Evolutionary conservation across 2,113 vertebrate genomes (phyloP), one percentile per base, ranked within the genome.

Genomic region (Alouatta palliata): DNA sequence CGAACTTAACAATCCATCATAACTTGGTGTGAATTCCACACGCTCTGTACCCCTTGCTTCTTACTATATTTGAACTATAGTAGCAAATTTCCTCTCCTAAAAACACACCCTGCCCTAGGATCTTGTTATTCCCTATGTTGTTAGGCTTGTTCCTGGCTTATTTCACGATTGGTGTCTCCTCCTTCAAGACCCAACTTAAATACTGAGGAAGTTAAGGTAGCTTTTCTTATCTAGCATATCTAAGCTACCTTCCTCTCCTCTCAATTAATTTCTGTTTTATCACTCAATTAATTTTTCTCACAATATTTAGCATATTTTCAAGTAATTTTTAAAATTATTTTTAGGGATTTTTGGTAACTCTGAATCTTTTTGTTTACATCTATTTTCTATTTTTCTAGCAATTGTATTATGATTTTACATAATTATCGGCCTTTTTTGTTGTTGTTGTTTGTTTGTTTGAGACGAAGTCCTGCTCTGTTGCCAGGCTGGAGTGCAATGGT

Each of bases 311-410:
- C 19, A 73, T 12, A 83, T 6, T 49, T 91, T 54, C 20, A 79
- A 47, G 54, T 3, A 40, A 16, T 56, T 79, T 73, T 58, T 2
- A 71, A 73, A 64, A 64, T 56, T 80, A 52, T 75, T 56, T 83
- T 40, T 83, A 2, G 9, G 54, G 8, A 68, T 37, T 43, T 12
- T 52, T 19, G 13, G 5, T 17, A 76, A 54, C 25, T 81, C 4
- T 75, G 45, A 35, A 70, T 2, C 27, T 96, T 75, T 86, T 40
- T 81, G 11, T 52, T 75, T 64, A 20, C 1, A 19, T 54, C 16
- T 96, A 35, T 66, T 94, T 54, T 87, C 32, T 79, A 12, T 47
- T 94, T 94, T 54, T 40, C 25, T 49, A 35, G 5, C 19, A 47
- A 94, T 10, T 35, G 12, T n/a, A 25, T 66, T 5, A 75, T 40